Evolutionary conservation across 2,797 vertebrate species (phyloP).

Genomic region (Coranthus polyacanthus): DNA sequence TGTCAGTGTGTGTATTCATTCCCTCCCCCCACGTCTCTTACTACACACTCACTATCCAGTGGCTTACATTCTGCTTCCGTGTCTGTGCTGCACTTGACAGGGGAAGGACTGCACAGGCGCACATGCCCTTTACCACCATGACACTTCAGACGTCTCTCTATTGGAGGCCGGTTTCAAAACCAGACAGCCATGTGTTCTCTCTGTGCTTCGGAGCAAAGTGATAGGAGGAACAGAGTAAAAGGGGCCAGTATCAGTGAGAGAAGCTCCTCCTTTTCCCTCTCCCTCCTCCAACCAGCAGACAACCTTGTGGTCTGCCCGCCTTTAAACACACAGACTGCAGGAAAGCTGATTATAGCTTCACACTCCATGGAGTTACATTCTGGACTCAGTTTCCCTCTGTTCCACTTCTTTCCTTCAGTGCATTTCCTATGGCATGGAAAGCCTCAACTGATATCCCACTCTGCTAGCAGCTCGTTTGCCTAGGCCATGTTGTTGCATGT

Average conservation of each 20-base stretch:
- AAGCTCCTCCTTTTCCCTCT: slow-evolving; percentile 51
- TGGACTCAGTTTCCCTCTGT: not conserved
- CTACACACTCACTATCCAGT: not conserved
- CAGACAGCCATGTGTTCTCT: slow-evolving; percentile 61
- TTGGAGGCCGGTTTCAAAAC: slow-evolving; percentile 54
- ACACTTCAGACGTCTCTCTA: no score
- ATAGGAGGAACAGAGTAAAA: slow-evolving; percentile 16
- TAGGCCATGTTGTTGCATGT: not conserved
- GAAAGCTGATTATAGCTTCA: not conserved
- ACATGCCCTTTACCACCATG: slow-evolving; percentile 26
- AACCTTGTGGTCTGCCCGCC: slow-evolving; percentile 45
- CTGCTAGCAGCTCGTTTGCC: no score
- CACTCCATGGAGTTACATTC: no score
- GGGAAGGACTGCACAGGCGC: slow-evolving; percentile 61
- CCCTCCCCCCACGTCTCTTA: slow-evolving; percentile 9
- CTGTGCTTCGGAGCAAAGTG: not conserved
- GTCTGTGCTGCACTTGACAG: slow-evolving; percentile 43
- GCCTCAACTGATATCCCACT: no score
- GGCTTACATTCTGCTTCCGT: slow-evolving; percentile 52
- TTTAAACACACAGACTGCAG: slow-evolving; percentile 45
- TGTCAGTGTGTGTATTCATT: slow-evolving; percentile 8
- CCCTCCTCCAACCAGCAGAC: slow-evolving; percentile 30
- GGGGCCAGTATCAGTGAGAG: slow-evolving; percentile 4
- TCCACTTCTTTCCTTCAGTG: no score
- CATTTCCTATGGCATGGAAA: no score